phyloP scores from a whole-genome alignment of 1,140 invertebrate genomes.

The Philopotamus ludificatus region DNA sequence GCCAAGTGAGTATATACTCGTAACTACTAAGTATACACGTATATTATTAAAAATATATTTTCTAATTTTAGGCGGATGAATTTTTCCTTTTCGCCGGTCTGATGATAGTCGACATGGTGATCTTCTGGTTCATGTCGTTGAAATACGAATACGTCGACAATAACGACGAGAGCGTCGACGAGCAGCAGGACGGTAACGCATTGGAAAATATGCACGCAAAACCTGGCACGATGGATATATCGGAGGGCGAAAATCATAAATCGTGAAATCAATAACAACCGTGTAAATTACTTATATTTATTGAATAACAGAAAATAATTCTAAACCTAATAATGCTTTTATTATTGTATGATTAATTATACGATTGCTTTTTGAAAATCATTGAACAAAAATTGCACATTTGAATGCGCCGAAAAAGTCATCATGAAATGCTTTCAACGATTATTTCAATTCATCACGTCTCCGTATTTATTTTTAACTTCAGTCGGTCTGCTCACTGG shows the following conservation, averaged over 20 bases:
- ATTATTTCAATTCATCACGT: constrained; percentile 12
- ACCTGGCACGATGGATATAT: no score
- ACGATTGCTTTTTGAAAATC: no score
- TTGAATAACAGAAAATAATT: neutral
- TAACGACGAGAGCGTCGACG: constrained; percentile 46
- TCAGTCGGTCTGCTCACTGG: neutral
- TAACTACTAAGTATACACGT: neutral
- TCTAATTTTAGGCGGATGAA: constrained; percentile 73
- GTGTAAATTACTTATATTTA: neutral
- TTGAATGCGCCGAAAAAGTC: no score
- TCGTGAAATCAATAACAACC: no score
- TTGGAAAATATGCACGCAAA: no score
- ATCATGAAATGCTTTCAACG: no score
- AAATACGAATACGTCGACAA: constrained; percentile 65
- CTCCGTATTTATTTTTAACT: constrained; percentile 17
- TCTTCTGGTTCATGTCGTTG: constrained; percentile 77
- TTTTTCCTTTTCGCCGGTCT: constrained; percentile 86
- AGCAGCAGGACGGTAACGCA: constrained; percentile 23
- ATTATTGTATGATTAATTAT: no score
- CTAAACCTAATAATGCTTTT: no score
- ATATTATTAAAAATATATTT: neutral
- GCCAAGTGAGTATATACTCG: constrained; percentile 56
- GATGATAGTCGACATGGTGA: constrained; percentile 78
- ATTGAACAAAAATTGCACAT: no score
- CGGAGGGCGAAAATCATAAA: no score